phyloP scores from a whole-genome alignment of 2,113 vertebrate species.

The Ceuthmochares aereus region DNA sequence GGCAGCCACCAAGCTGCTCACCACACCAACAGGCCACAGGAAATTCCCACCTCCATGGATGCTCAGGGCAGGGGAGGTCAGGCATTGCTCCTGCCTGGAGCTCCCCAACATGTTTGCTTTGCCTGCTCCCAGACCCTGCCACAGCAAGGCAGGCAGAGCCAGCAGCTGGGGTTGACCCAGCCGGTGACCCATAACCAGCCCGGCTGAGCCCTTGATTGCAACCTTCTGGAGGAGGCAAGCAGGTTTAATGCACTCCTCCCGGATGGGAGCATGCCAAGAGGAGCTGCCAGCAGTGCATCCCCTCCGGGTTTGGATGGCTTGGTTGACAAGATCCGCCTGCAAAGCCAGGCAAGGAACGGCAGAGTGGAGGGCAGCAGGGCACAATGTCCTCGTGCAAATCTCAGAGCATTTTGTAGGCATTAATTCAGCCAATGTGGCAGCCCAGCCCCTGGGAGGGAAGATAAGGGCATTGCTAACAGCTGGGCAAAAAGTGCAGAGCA shows the following conservation, averaged over 20 bases:
- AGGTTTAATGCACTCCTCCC: constrained; percentile 11
- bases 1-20: neutral
- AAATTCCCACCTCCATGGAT: neutral
- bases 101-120: constrained; percentile 72
- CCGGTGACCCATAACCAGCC: constrained; percentile 72
- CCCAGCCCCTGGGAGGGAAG: neutral
- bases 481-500: neutral
- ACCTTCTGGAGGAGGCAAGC: constrained; percentile 75
- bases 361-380: neutral
- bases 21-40: neutral
- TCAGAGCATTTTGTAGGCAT: fast-evolving
- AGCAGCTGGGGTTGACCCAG: constrained; percentile 67
- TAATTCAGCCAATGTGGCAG: neutral
- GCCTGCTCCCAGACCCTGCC: constrained; percentile 70
- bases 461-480: neutral
- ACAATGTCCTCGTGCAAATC: fast-evolving
- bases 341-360: neutral
- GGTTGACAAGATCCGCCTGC: neutral
- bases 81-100: constrained; percentile 63
- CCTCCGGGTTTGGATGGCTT: fast-evolving
- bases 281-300: neutral
- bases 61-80: constrained; percentile 71
- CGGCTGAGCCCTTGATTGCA: constrained; percentile 75
- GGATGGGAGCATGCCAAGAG: neutral
- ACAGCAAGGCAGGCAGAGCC: constrained; percentile 65